Evolutionary conservation across 1,140 invertebrate species (phyloP).

Genomic region (Drosophila tropicalis): DNA sequence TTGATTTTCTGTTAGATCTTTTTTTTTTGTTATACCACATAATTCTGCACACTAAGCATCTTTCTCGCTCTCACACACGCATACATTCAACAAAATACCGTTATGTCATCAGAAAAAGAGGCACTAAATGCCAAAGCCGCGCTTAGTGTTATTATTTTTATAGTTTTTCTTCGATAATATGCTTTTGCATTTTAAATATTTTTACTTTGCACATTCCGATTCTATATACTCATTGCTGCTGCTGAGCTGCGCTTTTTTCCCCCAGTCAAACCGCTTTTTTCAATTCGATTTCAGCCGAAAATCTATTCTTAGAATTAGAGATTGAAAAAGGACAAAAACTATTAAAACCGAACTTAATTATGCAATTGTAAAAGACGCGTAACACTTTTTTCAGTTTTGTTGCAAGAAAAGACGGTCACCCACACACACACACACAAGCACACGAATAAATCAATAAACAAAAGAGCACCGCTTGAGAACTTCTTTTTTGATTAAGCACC

Average conservation of each 20-base stretch:
- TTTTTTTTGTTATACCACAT: constrained; percentile 27
- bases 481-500: constrained; percentile 35
- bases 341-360: constrained; percentile 37
- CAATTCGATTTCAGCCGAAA: constrained; percentile 33
- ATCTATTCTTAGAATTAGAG: constrained; percentile 38
- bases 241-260: constrained; percentile 24
- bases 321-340: constrained; percentile 7
- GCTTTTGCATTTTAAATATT: constrained; percentile 46
- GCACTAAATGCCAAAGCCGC: constrained; percentile 38
- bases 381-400: constrained; percentile 27
- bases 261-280: constrained; percentile 28
- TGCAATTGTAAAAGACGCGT: constrained; percentile 49
- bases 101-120: constrained; percentile 64
- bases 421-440: constrained; percentile 19
- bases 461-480: constrained; percentile 30
- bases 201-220: constrained; percentile 64
- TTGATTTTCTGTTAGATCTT: constrained; percentile 20
- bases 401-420: constrained; percentile 23
- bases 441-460: constrained; percentile 58
- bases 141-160: constrained; percentile 64
- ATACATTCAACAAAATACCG: constrained; percentile 40
- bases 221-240: constrained; percentile 38
- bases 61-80: constrained; percentile 19
- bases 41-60: constrained; percentile 15
- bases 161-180: background rate